Conservation (phyloP, 2,113 vertebrate genomes). For the Halcyon senegalensis region DNA sequence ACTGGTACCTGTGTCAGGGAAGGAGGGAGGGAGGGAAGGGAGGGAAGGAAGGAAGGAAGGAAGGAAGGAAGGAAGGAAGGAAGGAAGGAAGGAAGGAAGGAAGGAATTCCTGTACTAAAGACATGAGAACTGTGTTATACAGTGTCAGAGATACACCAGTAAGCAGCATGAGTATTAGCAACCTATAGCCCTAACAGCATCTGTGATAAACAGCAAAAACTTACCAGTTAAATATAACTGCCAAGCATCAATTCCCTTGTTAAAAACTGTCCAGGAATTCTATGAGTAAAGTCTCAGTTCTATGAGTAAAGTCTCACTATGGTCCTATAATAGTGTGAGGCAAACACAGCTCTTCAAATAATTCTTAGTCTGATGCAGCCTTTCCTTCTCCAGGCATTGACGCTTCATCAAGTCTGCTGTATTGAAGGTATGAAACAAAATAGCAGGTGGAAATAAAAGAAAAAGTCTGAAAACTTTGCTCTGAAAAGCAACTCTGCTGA, state of each 20-base stretch:
- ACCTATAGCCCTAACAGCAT: neutral
- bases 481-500: neutral
- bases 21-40: neutral
- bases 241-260: neutral
- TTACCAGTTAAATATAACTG: neutral
- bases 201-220: neutral
- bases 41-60: no score
- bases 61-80: no score
- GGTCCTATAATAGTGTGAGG: neutral
- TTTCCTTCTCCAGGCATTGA: neutral
- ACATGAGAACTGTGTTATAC: neutral
- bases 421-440: neutral
- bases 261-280: neutral
- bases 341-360: neutral
- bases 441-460: neutral
- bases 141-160: neutral
- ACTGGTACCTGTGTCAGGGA: neutral
- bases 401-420: neutral
- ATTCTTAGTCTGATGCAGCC: neutral
- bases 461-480: neutral
- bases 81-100: neutral
- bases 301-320: neutral
- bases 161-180: neutral
- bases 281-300: neutral
- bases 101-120: neutral